phyloP scores from a whole-genome alignment of 2,888 invertebrate species.

The Pecten maximus region DNA sequence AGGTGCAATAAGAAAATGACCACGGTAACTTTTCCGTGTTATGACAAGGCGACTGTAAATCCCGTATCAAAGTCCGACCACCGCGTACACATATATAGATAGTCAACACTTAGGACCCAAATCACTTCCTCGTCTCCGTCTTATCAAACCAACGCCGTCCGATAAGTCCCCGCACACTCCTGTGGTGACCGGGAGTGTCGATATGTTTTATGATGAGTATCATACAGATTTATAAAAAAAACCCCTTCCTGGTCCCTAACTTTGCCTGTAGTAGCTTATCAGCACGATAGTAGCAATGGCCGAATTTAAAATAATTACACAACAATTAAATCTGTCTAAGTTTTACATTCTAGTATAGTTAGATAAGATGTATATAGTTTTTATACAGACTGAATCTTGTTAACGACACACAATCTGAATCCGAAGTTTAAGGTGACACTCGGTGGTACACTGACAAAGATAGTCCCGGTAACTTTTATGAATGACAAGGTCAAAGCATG shows the following conservation, averaged over 20 bases:
- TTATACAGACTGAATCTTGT: too few relatives aligned
- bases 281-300: too few relatives aligned
- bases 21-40: neutral
- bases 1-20: neutral
- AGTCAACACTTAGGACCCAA: neutral
- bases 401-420: too few relatives aligned
- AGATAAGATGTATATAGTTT: too few relatives aligned
- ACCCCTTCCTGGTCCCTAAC: too few relatives aligned
- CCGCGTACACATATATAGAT: neutral
- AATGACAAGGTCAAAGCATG: neutral
- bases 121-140: slow-evolving; percentile 4
- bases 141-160: neutral
- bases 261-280: too few relatives aligned
- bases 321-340: too few relatives aligned
- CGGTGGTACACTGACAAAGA: neutral
- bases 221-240: too few relatives aligned
- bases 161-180: neutral
- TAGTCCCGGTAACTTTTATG: neutral
- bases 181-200: neutral
- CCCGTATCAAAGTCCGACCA: slow-evolving; percentile 21
- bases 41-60: neutral
- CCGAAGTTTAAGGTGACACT: too few relatives aligned
- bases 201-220: neutral
- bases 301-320: too few relatives aligned
- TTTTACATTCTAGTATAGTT: too few relatives aligned